Evolutionary conservation across 35 echinoderm and acorn worm genomes (phyloP).

Genomic region (Acanthaster planci): DNA sequence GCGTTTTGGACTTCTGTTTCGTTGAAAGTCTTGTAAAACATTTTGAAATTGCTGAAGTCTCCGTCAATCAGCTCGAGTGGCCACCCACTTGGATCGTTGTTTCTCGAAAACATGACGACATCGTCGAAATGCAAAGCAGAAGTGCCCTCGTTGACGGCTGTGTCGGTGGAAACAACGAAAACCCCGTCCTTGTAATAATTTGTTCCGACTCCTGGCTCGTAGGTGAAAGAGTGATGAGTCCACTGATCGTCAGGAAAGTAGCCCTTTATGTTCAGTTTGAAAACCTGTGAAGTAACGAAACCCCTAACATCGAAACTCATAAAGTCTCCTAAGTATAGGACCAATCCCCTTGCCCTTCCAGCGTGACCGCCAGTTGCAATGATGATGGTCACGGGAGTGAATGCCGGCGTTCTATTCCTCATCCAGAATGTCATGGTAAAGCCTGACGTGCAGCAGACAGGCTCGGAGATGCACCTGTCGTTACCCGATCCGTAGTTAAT

Average conservation of each 20-base stretch:
- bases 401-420: neutral
- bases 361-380: neutral
- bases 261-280: neutral
- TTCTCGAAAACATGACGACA: neutral
- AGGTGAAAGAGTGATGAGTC: slow-evolving; percentile 8
- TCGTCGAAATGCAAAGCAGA: neutral
- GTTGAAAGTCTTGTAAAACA: slow-evolving; percentile 4
- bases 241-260: neutral
- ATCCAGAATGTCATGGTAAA: slow-evolving; percentile 4
- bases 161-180: neutral
- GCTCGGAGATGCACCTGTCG: neutral
- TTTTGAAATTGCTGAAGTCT: slow-evolving; percentile 11
- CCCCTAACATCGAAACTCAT: neutral
- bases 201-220: neutral
- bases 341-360: neutral
- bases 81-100: neutral
- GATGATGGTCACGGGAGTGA: neutral
- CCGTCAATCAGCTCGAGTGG: neutral
- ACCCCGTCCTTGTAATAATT: slow-evolving; percentile 3
- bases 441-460: neutral
- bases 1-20: neutral
- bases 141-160: neutral
- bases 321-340: neutral
- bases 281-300: neutral
- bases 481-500: neutral